Conservation (phyloP, 2,888 invertebrate genomes). For the Melolontha melolontha region DNA sequence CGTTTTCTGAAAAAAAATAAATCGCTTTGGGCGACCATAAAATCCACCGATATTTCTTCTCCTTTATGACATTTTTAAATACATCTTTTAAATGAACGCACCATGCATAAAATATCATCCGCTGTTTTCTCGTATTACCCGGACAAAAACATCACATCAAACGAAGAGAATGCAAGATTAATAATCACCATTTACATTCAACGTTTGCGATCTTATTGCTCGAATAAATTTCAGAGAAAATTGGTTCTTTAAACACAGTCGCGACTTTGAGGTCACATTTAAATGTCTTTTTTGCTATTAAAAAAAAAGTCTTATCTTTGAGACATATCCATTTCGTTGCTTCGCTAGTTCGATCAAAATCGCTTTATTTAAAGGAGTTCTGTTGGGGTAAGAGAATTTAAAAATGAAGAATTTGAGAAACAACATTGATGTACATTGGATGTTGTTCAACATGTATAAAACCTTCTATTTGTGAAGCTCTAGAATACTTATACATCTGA, state of each 20-base stretch:
- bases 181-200: conserved; percentile 33
- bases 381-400: too few relatives aligned
- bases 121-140: conserved; percentile 5
- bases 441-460: too few relatives aligned
- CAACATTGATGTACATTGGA: too few relatives aligned
- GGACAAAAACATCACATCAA: conserved; percentile 19
- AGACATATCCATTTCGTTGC: too few relatives aligned
- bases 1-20: not conserved
- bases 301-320: too few relatives aligned
- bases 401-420: too few relatives aligned
- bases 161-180: conserved; percentile 27
- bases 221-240: conserved; percentile 22
- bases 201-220: conserved; percentile 19
- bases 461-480: too few relatives aligned
- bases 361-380: too few relatives aligned
- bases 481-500: too few relatives aligned
- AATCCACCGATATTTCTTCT: conserved; percentile 20
- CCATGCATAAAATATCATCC: conserved; percentile 9
- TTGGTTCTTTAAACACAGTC: conserved; percentile 5
- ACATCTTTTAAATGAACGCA: conserved; percentile 8
- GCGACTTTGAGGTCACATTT: conserved; percentile 4
- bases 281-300: not conserved
- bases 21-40: conserved; percentile 3
- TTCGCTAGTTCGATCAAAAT: too few relatives aligned
- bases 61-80: conserved; percentile 24